Conservation (phyloP, 1,140 invertebrate genomes). For the Trachymyrmex septentrionalis region DNA sequence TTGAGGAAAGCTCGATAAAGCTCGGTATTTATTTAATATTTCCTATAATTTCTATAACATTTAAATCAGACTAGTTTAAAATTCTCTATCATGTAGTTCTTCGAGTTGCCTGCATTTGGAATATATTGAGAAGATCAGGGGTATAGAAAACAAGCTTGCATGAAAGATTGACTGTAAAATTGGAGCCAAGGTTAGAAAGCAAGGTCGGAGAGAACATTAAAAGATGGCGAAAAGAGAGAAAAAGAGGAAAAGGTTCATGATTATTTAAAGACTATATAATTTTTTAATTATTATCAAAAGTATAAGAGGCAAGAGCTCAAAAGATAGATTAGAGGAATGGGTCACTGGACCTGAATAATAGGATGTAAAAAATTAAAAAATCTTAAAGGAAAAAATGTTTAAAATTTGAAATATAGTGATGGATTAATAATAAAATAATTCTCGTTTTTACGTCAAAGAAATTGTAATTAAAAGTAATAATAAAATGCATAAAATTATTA, state of each 20-base stretch:
- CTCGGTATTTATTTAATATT: background rate
- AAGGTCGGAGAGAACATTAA: conserved; percentile 15
- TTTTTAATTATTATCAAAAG: background rate
- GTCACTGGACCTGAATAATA: background rate
- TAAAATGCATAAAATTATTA: background rate
- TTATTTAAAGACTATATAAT: background rate
- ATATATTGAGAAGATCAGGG: conserved; percentile 11
- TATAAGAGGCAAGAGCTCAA: background rate
- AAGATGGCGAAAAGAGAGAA: background rate
- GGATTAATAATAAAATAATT: background rate
- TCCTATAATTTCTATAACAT: background rate
- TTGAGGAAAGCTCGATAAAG: conserved; percentile 10
- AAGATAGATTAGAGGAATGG: background rate
- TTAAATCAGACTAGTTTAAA: background rate
- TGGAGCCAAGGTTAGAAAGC: conserved; percentile 19
- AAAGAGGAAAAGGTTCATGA: background rate
- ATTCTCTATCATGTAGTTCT: background rate
- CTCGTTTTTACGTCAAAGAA: background rate
- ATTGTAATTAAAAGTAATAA: background rate
- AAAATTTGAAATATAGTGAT: background rate
- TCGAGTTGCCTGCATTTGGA: background rate
- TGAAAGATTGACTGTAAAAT: conserved; percentile 3
- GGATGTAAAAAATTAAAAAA: background rate
- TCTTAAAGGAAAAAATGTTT: background rate
- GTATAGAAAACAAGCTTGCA: background rate